Conservation (phyloP, 2,797 vertebrate genomes). For the Hypotaenidia okinawae region DNA sequence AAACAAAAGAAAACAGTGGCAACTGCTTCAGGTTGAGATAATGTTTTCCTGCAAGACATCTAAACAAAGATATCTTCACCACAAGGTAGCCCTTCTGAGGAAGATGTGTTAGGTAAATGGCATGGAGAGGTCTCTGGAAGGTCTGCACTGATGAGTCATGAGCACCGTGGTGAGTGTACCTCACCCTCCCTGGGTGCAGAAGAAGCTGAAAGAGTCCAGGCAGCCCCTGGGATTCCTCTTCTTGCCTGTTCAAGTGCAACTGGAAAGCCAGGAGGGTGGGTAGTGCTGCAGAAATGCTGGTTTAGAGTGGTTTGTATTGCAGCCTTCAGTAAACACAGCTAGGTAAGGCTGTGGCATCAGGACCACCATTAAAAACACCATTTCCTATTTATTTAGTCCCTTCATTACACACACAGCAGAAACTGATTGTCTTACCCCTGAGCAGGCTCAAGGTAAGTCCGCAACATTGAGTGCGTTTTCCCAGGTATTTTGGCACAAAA, state of each 20-base stretch:
- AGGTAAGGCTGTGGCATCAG: not conserved
- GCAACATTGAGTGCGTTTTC: not conserved
- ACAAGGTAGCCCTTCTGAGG: too few species aligned
- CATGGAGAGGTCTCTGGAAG: not conserved
- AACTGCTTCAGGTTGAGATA: not conserved
- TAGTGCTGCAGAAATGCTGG: too few species aligned
- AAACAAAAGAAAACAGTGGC: not conserved
- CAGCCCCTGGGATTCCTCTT: not conserved
- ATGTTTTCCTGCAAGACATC: not conserved
- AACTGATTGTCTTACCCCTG: not conserved
- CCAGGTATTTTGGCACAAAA: not conserved
- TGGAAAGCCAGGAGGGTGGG: not conserved
- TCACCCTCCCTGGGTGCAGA: not conserved
- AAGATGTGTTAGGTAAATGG: not conserved
- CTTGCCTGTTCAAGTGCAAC: not conserved
- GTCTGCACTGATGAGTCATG: not conserved
- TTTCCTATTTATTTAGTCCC: not conserved
- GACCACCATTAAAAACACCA: not conserved
- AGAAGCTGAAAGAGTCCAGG: not conserved
- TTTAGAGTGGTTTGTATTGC: not conserved
- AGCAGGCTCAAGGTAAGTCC: not conserved
- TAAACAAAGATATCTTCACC: too few species aligned
- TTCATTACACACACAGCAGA: not conserved
- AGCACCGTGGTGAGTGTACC: fast-evolving
- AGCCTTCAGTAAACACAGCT: not conserved